Evolutionary conservation across 2,888 invertebrate genomes (phyloP).

Genomic region (Synanthedon formicaeformis): DNA sequence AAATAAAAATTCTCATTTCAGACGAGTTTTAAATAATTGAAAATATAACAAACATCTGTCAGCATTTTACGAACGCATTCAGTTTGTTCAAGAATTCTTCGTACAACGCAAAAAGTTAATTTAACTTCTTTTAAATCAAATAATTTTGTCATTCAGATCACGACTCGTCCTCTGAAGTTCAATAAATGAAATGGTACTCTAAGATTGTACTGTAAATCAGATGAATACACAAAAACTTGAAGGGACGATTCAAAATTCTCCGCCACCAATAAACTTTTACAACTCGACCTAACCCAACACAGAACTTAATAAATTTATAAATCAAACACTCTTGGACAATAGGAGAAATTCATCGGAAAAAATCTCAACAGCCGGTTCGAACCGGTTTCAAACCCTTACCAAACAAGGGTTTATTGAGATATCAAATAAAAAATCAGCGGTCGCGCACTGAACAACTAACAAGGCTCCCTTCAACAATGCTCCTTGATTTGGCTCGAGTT

Average conservation of each 20-base stretch:
- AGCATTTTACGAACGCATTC: too few species aligned
- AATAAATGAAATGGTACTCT: not conserved
- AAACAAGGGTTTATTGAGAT: constrained; percentile 61
- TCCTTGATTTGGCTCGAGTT: constrained; percentile 64
- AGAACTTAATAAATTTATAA: constrained; percentile 56
- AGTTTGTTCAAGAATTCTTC: too few species aligned
- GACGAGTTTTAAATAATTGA: too few species aligned
- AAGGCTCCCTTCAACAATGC: constrained; percentile 59
- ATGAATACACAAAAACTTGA: constrained; percentile 15
- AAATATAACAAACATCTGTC: too few species aligned
- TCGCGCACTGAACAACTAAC: constrained; percentile 50
- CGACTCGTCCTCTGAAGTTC: not conserved
- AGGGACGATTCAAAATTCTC: constrained; percentile 22
- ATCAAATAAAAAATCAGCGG: constrained; percentile 69
- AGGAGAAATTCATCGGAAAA: constrained; percentile 32
- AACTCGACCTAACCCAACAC: constrained; percentile 37
- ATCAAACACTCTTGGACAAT: constrained; percentile 41
- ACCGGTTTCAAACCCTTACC: constrained; percentile 45
- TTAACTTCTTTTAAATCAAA: too few species aligned
- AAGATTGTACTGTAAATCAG: not conserved
- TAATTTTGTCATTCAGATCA: not conserved
- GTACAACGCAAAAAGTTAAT: too few species aligned
- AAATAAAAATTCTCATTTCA: too few species aligned
- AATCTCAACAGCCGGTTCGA: constrained; percentile 24
- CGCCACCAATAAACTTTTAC: constrained; percentile 38